phyloP scores from a whole-genome alignment of 2,797 vertebrate species.

The Dallia pectoralis region DNA sequence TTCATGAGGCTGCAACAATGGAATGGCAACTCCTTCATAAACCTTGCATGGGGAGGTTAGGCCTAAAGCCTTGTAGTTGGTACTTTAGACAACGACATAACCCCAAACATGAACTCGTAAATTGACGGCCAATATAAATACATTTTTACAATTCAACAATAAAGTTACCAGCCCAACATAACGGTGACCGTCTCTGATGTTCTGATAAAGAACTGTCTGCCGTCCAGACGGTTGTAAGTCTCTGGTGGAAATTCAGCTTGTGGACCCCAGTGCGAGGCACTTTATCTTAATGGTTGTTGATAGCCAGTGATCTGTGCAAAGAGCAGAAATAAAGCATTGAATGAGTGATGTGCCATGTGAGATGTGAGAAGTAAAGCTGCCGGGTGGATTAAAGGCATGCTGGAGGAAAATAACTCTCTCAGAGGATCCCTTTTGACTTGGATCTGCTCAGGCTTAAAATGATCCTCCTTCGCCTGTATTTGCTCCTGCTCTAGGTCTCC shows the following conservation, averaged over 20 bases:
- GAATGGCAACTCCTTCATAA: not conserved
- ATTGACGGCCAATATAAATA: not conserved
- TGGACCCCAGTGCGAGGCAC: slow-evolving; percentile 25
- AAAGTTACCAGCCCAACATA: not conserved
- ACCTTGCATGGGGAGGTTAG: not conserved
- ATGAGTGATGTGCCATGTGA: slow-evolving; percentile 19
- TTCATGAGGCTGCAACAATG: not conserved
- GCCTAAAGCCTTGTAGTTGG: not conserved
- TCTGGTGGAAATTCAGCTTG: slow-evolving; percentile 21
- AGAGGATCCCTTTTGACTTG: slow-evolving; percentile 39
- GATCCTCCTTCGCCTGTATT: slow-evolving; percentile 29
- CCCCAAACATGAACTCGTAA: not conserved
- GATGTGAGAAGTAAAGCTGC: slow-evolving; percentile 10
- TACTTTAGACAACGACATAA: not conserved
- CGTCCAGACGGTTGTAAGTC: slow-evolving; percentile 21
- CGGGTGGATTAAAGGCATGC: slow-evolving; percentile 24
- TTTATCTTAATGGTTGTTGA: slow-evolving; percentile 27
- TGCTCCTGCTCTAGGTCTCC: slow-evolving; percentile 21
- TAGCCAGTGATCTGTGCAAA: slow-evolving; percentile 43
- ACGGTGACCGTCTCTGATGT: not conserved
- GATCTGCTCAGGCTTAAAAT: slow-evolving; percentile 40
- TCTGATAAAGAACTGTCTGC: not conserved
- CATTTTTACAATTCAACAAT: not conserved
- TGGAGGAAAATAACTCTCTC: slow-evolving; percentile 11
- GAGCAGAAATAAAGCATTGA: slow-evolving; percentile 13